Evolutionary conservation across 2,113 vertebrate genomes (phyloP).

Genomic region (Acanthisitta chloris): DNA sequence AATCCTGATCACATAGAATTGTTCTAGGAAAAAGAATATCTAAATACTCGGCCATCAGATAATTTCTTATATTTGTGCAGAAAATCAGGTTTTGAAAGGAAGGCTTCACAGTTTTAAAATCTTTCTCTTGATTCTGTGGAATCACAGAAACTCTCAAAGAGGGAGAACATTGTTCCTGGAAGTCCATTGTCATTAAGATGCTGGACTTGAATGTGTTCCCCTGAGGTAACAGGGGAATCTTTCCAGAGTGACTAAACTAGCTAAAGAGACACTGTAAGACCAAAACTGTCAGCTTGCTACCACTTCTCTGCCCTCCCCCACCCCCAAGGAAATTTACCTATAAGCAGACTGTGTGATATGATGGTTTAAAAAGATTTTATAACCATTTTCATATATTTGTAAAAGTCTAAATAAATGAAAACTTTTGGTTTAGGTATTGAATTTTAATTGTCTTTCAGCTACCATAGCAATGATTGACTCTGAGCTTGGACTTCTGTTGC

Average conservation of each 20-base stretch:
- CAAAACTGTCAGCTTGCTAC: not conserved
- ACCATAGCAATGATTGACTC: not conserved
- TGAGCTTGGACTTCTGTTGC: not conserved
- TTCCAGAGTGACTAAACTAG: not conserved
- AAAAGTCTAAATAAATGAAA: not conserved
- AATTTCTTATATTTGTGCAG: not conserved
- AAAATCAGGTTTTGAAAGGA: not conserved
- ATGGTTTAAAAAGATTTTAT: not conserved
- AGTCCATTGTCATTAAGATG: not conserved
- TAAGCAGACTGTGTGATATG: not conserved
- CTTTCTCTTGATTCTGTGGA: not conserved
- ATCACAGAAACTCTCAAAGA: not conserved
- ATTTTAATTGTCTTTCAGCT: not conserved
- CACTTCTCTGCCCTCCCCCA: not conserved
- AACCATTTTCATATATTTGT: not conserved
- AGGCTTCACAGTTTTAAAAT: not conserved
- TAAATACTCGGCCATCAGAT: not conserved
- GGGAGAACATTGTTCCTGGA: not conserved
- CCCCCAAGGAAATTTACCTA: not conserved
- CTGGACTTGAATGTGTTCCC: not conserved
- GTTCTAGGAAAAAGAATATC: not conserved
- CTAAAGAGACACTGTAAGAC: not conserved
- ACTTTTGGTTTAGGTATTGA: not conserved
- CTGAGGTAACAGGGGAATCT: not conserved
- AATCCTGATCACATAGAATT: not conserved